Percentiles rank a stretch among this genome's conserved stretches.
These are phyloP conservation scores for Manacus vitellinus DNA, from an alignment of 2,113 vertebrate species.

Conservation along the genomic window DNA sequence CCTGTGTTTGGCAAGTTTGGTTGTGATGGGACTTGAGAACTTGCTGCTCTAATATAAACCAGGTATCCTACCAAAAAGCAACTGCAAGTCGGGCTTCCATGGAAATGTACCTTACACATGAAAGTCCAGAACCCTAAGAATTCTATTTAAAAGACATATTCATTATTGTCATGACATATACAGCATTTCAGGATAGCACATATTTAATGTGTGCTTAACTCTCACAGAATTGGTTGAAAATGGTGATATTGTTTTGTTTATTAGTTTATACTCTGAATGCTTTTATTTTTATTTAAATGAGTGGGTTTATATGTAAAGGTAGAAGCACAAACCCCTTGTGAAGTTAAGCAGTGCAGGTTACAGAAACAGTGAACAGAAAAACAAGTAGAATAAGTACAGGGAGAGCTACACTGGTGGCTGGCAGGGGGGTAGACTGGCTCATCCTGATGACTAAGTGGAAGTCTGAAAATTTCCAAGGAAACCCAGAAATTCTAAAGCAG, in stretches of 20 bases:
- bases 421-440: neutral
- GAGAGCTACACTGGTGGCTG: neutral
- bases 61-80: neutral
- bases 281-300: neutral
- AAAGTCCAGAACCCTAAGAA: neutral
- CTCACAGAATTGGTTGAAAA: neutral
- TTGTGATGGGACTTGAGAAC: neutral
- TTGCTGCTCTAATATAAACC: neutral
- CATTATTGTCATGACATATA: neutral
- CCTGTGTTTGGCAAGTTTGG: neutral
- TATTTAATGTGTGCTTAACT: neutral
- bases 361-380: neutral
- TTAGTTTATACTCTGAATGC: neutral
- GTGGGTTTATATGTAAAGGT: neutral
- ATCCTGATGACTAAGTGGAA: neutral
- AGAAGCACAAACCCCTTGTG: neutral
- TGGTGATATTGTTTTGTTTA: neutral
- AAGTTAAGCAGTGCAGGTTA: neutral
- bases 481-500: neutral
- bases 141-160: neutral
- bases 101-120: neutral
- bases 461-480: neutral
- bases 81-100: neutral
- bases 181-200: neutral
- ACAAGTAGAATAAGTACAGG: neutral